phyloP scores from a whole-genome alignment of 2,888 invertebrate species.

The Rhagonycha lutea region DNA sequence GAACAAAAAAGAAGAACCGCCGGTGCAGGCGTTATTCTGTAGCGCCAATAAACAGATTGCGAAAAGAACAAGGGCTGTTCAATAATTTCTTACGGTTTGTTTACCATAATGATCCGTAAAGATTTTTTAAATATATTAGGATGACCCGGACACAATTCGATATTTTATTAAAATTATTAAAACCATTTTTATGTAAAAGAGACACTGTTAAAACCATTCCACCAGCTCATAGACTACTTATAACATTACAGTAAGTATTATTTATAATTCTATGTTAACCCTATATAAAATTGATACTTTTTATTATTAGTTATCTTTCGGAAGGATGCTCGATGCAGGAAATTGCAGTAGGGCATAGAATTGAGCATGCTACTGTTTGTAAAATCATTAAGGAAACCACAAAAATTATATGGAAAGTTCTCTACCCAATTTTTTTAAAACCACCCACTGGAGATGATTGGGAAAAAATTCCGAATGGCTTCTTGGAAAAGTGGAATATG shows the following conservation, averaged over 20 bases:
- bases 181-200: too few species aligned
- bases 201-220: background rate
- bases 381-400: too few species aligned
- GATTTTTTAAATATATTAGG: background rate
- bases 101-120: background rate
- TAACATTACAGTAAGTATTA: background rate
- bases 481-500: background rate
- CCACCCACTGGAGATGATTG: slow-evolving; percentile 3
- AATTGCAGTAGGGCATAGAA: slow-evolving; percentile 3
- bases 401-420: slow-evolving; percentile 16
- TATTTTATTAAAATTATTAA: background rate
- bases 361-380: slow-evolving; percentile 14
- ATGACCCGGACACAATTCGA: background rate
- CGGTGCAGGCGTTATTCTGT: too few species aligned
- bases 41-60: too few species aligned
- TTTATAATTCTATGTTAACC: background rate
- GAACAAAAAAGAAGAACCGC: too few species aligned
- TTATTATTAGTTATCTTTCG: background rate
- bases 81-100: too few species aligned
- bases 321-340: background rate
- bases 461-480: too few species aligned
- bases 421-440: slow-evolving; percentile 4
- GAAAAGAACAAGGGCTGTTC: too few species aligned
- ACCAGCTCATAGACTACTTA: too few species aligned
- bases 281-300: background rate